These are phyloP conservation scores for Anodontia alba DNA, from an alignment of 2,888 invertebrate genomes.

Conservation along the genomic window DNA sequence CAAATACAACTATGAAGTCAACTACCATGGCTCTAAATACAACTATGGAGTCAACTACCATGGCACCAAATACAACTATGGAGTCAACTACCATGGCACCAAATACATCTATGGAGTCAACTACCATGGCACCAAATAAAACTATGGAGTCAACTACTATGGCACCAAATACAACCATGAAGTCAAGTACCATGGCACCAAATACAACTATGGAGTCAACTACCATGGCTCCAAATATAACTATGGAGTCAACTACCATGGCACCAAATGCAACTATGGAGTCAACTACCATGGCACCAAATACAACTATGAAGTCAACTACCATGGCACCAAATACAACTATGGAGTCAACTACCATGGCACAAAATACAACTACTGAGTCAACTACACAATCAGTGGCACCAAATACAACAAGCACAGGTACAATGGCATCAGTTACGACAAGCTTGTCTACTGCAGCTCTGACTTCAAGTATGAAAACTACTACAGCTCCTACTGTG, in stretches of 20 bases:
- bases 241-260: too few species aligned
- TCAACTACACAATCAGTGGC: too few species aligned
- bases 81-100: neutral
- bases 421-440: neutral
- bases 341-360: neutral
- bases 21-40: neutral
- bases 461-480: neutral
- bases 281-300: neutral
- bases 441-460: neutral
- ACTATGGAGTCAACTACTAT: neutral
- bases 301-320: neutral
- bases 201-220: neutral
- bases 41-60: neutral
- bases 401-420: neutral
- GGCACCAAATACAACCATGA: neutral
- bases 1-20: neutral
- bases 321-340: neutral
- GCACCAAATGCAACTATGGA: neutral
- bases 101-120: neutral
- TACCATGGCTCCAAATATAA: neutral
- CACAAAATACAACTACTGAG: neutral
- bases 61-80: neutral
- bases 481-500: neutral
- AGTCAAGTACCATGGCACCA: neutral
- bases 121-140: neutral